These are phyloP conservation scores for Teleogryllus oceanicus DNA, from an alignment of 2,888 invertebrate species.

Conservation along the genomic window DNA sequence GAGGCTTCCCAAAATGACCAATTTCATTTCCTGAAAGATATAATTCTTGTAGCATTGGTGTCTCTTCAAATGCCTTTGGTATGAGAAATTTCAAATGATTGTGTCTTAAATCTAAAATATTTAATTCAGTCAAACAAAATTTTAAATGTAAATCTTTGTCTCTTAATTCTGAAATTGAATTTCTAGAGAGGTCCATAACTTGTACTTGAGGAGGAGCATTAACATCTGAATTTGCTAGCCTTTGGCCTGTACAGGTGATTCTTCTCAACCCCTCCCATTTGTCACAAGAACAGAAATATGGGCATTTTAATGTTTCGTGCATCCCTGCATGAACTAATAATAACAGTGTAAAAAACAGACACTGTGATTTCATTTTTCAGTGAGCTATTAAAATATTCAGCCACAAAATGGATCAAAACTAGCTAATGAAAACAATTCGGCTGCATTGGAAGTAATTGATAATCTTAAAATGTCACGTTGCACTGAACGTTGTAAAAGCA, in stretches of 20 bases:
- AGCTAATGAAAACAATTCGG: too few relatives aligned
- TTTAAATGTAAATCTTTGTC: constrained; percentile 44
- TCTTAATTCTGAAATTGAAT: constrained; percentile 43
- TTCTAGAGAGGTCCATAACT: constrained; percentile 46
- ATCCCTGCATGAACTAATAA: too few relatives aligned
- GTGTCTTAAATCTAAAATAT: constrained; percentile 49
- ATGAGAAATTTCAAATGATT: constrained; percentile 49
- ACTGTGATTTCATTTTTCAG: too few relatives aligned
- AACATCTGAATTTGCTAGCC: neutral
- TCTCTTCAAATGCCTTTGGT: constrained; percentile 47
- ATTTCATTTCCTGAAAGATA: constrained; percentile 46
- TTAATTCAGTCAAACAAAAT: constrained; percentile 48
- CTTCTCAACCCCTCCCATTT: neutral
- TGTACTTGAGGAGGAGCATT: constrained; percentile 39
- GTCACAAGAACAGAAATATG: neutral
- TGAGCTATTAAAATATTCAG: too few relatives aligned
- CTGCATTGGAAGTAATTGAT: too few relatives aligned
- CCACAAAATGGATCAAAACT: too few relatives aligned
- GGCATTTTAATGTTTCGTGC: neutral
- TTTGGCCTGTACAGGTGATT: neutral
- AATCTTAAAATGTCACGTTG: too few relatives aligned
- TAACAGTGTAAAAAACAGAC: too few relatives aligned
- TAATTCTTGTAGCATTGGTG: constrained; percentile 43
- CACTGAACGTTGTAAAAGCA: too few relatives aligned
- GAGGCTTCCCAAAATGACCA: constrained; percentile 38